Base-by-base conservation (phyloP, 2,113 vertebrate species). In the Fregetta grallaria region DNA sequence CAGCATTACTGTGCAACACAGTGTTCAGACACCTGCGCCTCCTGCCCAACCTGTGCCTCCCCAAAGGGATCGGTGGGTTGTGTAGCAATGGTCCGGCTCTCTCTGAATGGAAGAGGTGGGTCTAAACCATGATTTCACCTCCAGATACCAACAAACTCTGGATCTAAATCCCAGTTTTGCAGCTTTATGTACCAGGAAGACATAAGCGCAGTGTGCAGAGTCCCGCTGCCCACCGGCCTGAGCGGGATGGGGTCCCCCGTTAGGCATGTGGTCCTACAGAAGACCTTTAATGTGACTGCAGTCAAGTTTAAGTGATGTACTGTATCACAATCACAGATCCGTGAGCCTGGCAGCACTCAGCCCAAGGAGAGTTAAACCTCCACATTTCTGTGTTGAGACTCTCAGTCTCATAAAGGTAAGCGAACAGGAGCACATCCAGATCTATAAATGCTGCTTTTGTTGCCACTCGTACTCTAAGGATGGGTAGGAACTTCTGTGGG, bases 401-500 rank as follows among this genome's bases (percentile, higher is more conserved):
- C 73, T 15, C 44, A 81, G 74, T 40, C 66, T 66, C 70, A n/a
- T 42, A 29, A 32, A 92, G 73, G 90, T 52, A 45, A 26, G 47
- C 2, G 36, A 94, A 82, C 77, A 44, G 0, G 6, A 87, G 86
- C 94, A 66, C 82, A 93, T 63, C 75, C 75, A 86, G 42, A 68
- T 23, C 92, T 42, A 32, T 67, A 82, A 96, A 73, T 1, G 5
- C 62, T 32, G 88, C 92, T 86, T 95, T 92, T 95, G 94, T 93
- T 96, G 92, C 91, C 4, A 6, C 92, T 92, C 18, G 3, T 96
- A 71, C 80, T 91, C 87, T 61, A n/a, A 94, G 92, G 88, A 94
- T 71, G 86, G 88, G 76, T 49, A 86, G 86, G 90, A 95, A 94
- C 96, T 96, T 96, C 88, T 88, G 96, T 96, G 95, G 96, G 97